phyloP scores from a whole-genome alignment of 2,797 vertebrate species.

The Chiropotes sagulatus region DNA sequence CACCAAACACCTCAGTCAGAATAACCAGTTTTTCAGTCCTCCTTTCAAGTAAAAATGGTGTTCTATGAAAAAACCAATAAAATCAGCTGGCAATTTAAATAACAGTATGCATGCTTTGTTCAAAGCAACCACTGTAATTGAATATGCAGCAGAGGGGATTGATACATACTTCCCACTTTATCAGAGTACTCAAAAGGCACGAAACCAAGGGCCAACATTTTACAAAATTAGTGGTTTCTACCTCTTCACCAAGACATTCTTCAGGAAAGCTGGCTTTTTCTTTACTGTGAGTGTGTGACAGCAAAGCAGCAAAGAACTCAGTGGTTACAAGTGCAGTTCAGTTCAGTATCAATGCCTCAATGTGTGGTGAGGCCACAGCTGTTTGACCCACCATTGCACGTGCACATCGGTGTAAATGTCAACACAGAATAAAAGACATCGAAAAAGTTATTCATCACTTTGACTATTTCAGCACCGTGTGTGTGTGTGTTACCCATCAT shows the following conservation, averaged over 20 bases:
- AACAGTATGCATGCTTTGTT: fast-evolving
- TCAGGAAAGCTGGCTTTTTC: neutral
- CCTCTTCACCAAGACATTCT: neutral
- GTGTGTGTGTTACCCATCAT: neutral
- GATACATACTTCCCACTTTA: neutral
- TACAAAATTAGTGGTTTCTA: neutral
- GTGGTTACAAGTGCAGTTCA: fast-evolving
- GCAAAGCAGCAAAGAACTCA: neutral
- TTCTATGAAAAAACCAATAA: neutral
- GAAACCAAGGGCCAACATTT: neutral
- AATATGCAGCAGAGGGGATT: neutral
- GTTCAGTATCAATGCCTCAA: fast-evolving
- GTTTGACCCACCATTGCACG: neutral
- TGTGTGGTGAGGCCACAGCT: too few species aligned
- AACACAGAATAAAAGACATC: neutral
- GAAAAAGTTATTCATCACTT: neutral
- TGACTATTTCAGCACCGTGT: neutral
- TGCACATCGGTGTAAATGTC: neutral
- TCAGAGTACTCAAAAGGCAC: neutral
- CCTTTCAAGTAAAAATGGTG: neutral
- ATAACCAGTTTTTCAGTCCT: neutral
- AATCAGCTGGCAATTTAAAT: neutral
- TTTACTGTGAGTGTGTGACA: neutral
- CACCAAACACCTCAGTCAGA: neutral
- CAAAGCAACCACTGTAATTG: too few species aligned